Base-by-base conservation (phyloP, 2,113 vertebrate genomes). In the Balaenoptera acutorostrata region DNA sequence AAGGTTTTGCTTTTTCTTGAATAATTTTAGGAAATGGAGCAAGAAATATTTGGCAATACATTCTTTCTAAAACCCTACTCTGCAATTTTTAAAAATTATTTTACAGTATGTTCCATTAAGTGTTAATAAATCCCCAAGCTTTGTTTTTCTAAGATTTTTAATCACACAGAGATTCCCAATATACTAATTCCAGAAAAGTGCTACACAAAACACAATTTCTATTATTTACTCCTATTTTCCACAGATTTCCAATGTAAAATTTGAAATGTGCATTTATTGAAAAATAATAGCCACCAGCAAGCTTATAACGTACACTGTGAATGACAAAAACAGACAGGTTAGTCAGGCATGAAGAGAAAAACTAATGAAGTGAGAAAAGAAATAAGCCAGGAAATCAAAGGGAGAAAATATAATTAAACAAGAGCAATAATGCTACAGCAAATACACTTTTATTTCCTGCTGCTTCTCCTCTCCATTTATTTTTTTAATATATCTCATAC, bases 261-360 rank as follows among this genome's bases (percentile, higher is more conserved):
- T 61, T 88, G 8, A 46, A 75, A 44, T 49, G 36, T 85, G 18
- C 57, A 75, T 55, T 81, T 92, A 66, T 55, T 77, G 75, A 81
- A 91, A 86, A 86, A 78, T 69, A 91, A 72, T 77, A 92, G 72
- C 29, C 63, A 7, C 36, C 36, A 81, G 41, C 59, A 81, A 85
- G 10, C 33, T 88, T 84, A 9, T 71, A 61, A 74, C 29, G 55
- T 39, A 21, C 27, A 85, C 33, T 84, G 10, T 64, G 41, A 90
- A 69, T 91, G 57, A 88, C 68, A 52, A 59, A 63, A 33, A 75
- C 15, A 64, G 44, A 25, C 59, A 39, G 49, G 13, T 64, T 82
- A 71, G 46, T 94, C 33, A 96, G 71, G 39, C 25, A 31, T 77
- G 78, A 96, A 87, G 33, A 92, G 8, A n/a, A 95, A 92, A 69